These are phyloP conservation scores for Ellobius talpinus DNA, from an alignment of 2,113 vertebrate genomes.

Conservation along the genomic window DNA sequence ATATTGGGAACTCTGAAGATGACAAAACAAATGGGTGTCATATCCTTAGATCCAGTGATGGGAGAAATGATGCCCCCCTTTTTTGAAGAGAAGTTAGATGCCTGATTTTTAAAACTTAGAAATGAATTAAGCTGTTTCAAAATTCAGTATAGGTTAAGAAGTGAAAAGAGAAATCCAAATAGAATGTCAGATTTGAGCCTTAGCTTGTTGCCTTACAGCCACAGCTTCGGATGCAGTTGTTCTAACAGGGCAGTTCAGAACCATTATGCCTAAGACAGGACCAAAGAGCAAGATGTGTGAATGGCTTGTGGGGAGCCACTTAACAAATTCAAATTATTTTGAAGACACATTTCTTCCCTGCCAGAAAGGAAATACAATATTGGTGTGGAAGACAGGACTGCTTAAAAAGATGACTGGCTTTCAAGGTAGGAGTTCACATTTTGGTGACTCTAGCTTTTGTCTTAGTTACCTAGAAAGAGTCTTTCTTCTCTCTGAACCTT, in stretches of 20 bases:
- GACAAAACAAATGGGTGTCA: not conserved
- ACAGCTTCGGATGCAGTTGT: not conserved
- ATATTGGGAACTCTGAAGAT: not conserved
- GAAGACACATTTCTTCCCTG: constrained; percentile 37
- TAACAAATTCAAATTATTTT: not conserved
- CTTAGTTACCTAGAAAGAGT: not conserved
- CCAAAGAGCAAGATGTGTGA: not conserved
- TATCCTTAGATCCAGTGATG: not conserved
- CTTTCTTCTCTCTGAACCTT: not conserved
- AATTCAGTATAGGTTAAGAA: not conserved
- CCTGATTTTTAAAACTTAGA: constrained; percentile 19
- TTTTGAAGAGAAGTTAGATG: not conserved
- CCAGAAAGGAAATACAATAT: not conserved
- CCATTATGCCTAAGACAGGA: not conserved
- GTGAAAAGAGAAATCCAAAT: not conserved
- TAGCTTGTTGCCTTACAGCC: not conserved
- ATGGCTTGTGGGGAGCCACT: not conserved
- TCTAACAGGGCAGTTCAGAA: not conserved
- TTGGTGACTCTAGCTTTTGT: not conserved
- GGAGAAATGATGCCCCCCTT: no score
- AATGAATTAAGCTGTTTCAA: not conserved
- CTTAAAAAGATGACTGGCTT: not conserved
- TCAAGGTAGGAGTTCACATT: not conserved
- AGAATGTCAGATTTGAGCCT: not conserved
- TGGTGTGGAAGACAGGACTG: not conserved